Percentiles rank a stretch among this genome's conserved stretches.
Evolutionary conservation across 2,888 invertebrate species (phyloP).

Genomic region (Temnothorax ravouxi): DNA sequence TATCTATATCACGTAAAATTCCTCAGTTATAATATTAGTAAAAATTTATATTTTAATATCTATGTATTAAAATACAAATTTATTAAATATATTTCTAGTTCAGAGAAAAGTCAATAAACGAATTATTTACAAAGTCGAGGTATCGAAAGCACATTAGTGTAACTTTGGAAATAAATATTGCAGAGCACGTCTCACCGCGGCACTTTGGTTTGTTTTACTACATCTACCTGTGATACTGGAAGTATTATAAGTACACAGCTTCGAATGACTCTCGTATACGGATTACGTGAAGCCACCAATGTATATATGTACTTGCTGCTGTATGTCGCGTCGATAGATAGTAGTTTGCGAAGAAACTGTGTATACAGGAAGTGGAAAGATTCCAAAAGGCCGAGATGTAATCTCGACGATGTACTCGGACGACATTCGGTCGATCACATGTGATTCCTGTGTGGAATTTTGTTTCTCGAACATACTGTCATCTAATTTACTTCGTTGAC

Average conservation of each 20-base stretch:
- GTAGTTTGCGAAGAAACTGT: conserved; percentile 37
- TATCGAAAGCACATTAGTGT: background rate
- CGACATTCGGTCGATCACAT: background rate
- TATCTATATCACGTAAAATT: background rate
- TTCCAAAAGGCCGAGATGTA: conserved; percentile 14
- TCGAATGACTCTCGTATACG: conserved; percentile 36
- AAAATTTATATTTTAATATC: background rate
- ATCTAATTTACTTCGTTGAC: conserved; percentile 8
- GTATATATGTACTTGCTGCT: conserved; percentile 3
- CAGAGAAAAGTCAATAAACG: background rate
- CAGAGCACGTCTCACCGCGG: background rate
- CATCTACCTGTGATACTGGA: conserved; percentile 21
- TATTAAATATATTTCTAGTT: background rate
- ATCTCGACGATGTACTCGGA: conserved; percentile 22
- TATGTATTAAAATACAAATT: background rate
- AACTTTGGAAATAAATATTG: conserved; percentile 11
- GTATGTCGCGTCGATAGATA: conserved; percentile 21
- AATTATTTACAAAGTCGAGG: background rate
- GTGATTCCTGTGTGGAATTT: background rate
- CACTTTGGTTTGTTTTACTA: conserved; percentile 21
- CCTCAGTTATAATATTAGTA: background rate
- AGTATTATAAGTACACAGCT: conserved; percentile 21
- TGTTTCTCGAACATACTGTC: conserved; percentile 6
- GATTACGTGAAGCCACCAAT: conserved; percentile 28
- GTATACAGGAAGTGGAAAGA: conserved; percentile 2